Evolutionary conservation across 2,797 vertebrate species (phyloP), one percentile per base, ranked within the genome.

Genomic region (Parauchenoglanis punctatus): DNA sequence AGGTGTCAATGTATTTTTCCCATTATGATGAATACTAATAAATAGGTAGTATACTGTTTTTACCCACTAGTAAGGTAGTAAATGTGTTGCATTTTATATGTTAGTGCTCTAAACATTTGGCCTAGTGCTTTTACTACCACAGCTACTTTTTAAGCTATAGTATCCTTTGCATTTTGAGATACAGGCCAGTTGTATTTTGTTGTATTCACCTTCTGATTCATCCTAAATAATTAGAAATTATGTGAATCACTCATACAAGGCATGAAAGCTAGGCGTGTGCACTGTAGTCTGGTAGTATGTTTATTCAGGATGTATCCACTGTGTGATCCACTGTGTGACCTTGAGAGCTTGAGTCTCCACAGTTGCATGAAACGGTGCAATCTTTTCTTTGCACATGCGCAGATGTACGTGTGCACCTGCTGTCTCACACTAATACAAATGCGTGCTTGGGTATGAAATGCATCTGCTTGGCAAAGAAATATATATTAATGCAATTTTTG

Each of bases 331-430:
- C 28, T 44, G 59, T 40, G 61, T 78, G 75, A 86, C 85, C 75
- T 78, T 86, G 83, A 73, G 54, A 84, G 12, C 52, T 84, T 10
- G 8, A 61, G n/a, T 31, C 44, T 17, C 40, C 61, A 44, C 46
- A 67, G 46, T 80, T 86, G 85, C 85, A 86, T 78, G 20, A 65
- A 78, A 78, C 8, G 3, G 61, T 78, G 84, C 84, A 68, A 86
- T 86, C 85, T 52, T 78, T 54, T 78, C 58, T 46, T 49, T 40
- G 20, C 72, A 5, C 44, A 49, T 77, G 72, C 40, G n/a, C 83
- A 10, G 56, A 20, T 61, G 72, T 63, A 12, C 8, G 2, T 23
- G 61, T 15, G 18, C 44, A 44, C 18, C 56, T 63, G 84, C 18
- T 46, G 40, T 56, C 25, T 20, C 84, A 49, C 20, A 54, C 46